Percentiles rank a stretch among this genome's conserved stretches.
phyloP scores from a whole-genome alignment of 2,888 invertebrate species.

The Ennomos erosarius region DNA sequence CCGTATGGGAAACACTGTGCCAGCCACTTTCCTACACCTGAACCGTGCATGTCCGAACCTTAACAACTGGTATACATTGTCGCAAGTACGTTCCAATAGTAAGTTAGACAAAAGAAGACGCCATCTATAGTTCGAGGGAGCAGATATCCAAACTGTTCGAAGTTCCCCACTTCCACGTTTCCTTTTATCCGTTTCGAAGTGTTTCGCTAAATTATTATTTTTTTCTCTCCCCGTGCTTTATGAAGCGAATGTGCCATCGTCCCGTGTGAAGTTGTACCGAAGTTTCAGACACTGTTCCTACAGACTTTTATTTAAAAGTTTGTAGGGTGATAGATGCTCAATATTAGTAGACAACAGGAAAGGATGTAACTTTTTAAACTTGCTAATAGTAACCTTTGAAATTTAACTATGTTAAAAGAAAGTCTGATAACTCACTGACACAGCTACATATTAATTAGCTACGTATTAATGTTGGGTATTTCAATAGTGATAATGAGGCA shows the following conservation, averaged over 20 bases:
- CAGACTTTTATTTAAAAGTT: slow-evolving; percentile 48
- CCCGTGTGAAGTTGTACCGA: slow-evolving; percentile 48
- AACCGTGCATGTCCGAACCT: neutral
- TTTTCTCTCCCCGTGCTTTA: slow-evolving; percentile 63
- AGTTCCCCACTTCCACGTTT: slow-evolving; percentile 79
- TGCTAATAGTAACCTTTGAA: no score
- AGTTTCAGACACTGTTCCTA: slow-evolving; percentile 36
- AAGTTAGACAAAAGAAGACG: slow-evolving; percentile 79
- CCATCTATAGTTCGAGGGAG: slow-evolving; percentile 75
- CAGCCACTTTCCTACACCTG: no score
- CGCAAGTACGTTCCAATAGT: slow-evolving; percentile 68
- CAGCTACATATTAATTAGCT: no score
- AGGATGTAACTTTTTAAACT: no score
- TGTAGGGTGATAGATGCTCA: slow-evolving; percentile 5
- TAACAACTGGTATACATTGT: neutral
- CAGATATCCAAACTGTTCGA: slow-evolving; percentile 73
- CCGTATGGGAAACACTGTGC: no score
- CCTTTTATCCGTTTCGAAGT: slow-evolving; percentile 77
- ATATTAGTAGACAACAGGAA: no score
- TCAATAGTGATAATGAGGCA: no score
- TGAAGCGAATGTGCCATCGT: slow-evolving; percentile 64
- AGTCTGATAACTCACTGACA: no score
- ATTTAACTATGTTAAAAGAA: no score
- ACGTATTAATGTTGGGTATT: no score
- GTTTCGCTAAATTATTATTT: slow-evolving; percentile 80